Base-by-base conservation (phyloP, 2,888 invertebrate genomes). In the Nymphalis polychloros region DNA sequence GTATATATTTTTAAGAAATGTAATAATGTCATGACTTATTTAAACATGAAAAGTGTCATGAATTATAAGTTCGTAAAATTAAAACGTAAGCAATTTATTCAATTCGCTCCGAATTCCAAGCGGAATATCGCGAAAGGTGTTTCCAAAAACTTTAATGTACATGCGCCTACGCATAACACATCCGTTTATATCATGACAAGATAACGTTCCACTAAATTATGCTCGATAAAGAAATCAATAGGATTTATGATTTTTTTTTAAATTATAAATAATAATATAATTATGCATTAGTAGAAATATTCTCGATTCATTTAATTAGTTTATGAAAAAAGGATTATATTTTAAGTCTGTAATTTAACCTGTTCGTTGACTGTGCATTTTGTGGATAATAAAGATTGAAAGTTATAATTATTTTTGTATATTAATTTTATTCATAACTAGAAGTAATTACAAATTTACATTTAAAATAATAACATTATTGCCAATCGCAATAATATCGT, bases 141-240 rank as follows among this genome's bases (percentile, higher is more conserved):
- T 55, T 55, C 53, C 27, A 8, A 55, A 55, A 55, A 55, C n/a
- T 55, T 55, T 27, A 55, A 55, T 55, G 53, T 31, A 31, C 5
- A 31, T 13, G 53, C 53, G 53, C 53, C 53, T 55, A 55, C 53
- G 31, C 53, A 31, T 16, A 31, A 53, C 53, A 53, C 27, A 55
- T 55, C n/a, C 27, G 31, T 17, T 55, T 17, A 31, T 31, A 2
- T 55, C 16, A 2, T 55, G 8, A 31, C 53, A 55, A 31, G 53
- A 17, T 27, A 16, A 17, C 31, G 27, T 17, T 55, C 31, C 53
- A 55, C 53, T 55, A 17, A 31, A 41, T 41, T 41, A 41, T 17
- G 16, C 17, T 27, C 17, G 17, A 20, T 20, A 52, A 52, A 50
- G 3, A 31, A 41, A 41, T 41, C 10, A 41, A 41, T 41, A 41